These are phyloP conservation scores for Donacobius atricapilla DNA, from an alignment of 2,113 vertebrate genomes.

Conservation along the genomic window DNA sequence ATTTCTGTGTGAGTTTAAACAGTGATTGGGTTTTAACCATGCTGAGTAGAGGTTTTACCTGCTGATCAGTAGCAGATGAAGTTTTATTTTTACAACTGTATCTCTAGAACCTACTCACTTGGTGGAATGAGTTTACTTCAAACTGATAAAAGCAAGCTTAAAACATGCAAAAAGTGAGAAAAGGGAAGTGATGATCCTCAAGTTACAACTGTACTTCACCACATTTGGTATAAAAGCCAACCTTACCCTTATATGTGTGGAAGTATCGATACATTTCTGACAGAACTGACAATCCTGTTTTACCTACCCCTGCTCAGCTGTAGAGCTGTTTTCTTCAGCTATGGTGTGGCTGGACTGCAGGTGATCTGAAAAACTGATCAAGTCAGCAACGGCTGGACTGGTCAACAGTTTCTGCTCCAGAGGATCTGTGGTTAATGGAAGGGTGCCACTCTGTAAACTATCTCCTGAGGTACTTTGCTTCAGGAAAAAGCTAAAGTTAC, in stretches of 20 bases:
- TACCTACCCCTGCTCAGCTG: conserved; percentile 76
- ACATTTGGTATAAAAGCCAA: neutral
- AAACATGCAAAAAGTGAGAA: neutral
- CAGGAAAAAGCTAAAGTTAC: conserved; percentile 83
- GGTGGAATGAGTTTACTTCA: neutral
- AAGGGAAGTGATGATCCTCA: neutral
- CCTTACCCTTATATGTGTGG: neutral
- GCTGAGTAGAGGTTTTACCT: neutral
- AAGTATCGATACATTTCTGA: neutral
- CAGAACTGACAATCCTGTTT: neutral
- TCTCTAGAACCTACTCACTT: neutral
- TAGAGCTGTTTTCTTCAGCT: conserved; percentile 62
- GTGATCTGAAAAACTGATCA: conserved; percentile 76
- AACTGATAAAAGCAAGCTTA: neutral
- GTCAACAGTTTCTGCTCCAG: conserved; percentile 74
- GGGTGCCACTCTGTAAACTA: conserved; percentile 85
- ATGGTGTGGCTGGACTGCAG: conserved; percentile 60
- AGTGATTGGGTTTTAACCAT: neutral
- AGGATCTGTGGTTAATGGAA: conserved; percentile 68
- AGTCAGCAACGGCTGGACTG: conserved; percentile 69
- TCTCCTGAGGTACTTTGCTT: conserved; percentile 91
- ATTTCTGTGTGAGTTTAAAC: neutral
- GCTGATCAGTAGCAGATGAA: neutral
- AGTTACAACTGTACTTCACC: neutral
- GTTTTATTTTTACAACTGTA: neutral